A percentile compares a stretch with the other conserved stretches of the same genome.
phyloP scores from a whole-genome alignment of 2,888 invertebrate genomes.

The Brachyopa scutellaris region DNA sequence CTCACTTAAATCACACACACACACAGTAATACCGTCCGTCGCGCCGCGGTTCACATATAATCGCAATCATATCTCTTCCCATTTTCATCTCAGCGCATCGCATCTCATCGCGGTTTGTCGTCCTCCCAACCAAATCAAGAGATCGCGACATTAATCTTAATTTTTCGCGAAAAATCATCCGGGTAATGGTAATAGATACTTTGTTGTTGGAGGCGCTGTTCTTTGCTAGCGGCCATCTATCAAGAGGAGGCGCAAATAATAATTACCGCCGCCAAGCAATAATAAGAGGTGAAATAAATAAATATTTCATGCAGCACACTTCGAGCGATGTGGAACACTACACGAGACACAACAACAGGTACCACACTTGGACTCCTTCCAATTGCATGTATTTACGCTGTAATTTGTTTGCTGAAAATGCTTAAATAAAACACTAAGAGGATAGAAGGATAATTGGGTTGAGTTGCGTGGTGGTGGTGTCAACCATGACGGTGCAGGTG shows the following conservation, averaged over 20 bases:
- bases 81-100: slow-evolving; percentile 34
- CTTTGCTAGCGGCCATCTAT: slow-evolving; percentile 41
- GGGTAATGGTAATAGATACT: slow-evolving; percentile 18
- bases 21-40: slow-evolving; percentile 68
- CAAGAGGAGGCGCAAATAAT: slow-evolving; percentile 46
- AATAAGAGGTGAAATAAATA: slow-evolving; percentile 62
- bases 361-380: slow-evolving; percentile 56
- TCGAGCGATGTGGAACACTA: slow-evolving; percentile 53
- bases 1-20: slow-evolving; percentile 64
- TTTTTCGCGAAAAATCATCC: slow-evolving; percentile 11
- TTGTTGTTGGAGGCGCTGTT: slow-evolving; percentile 17
- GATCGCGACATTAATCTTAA: slow-evolving; percentile 48
- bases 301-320: slow-evolving; percentile 25
- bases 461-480: background rate
- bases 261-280: slow-evolving; percentile 55
- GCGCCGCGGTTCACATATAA: slow-evolving; percentile 42
- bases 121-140: slow-evolving; percentile 16
- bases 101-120: slow-evolving; percentile 9
- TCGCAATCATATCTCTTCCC: slow-evolving; percentile 45
- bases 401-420: slow-evolving; percentile 68
- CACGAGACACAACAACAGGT: slow-evolving; percentile 59
- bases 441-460: slow-evolving; percentile 58
- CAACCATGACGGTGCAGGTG: background rate
- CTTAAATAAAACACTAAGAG: slow-evolving; percentile 31
- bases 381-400: slow-evolving; percentile 62